Percentiles rank a stretch among this genome's conserved stretches.
These are phyloP conservation scores for Brachionus paranguensis DNA, from an alignment of 1,140 invertebrate genomes.

Conservation along the genomic window DNA sequence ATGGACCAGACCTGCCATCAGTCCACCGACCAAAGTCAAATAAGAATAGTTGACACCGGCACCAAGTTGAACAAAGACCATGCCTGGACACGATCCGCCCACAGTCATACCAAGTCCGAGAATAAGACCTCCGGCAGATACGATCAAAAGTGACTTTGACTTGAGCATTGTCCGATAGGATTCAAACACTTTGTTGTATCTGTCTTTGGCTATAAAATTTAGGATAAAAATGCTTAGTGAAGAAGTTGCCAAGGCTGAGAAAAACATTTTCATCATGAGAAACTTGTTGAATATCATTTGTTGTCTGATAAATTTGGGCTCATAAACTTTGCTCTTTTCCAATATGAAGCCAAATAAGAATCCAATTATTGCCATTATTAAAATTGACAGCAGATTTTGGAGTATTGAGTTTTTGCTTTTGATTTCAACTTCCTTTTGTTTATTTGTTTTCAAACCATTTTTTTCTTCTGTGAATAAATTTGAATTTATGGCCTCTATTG, in stretches of 20 bases:
- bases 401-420: background rate
- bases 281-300: slow-evolving; percentile 33
- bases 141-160: background rate
- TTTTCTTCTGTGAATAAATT: background rate
- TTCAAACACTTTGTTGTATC: slow-evolving; percentile 2
- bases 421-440: background rate
- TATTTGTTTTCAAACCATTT: background rate
- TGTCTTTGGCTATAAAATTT: background rate
- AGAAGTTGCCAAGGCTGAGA: background rate
- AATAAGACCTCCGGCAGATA: background rate
- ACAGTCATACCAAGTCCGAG: slow-evolving; percentile 22
- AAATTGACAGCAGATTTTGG: background rate
- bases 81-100: slow-evolving; percentile 15
- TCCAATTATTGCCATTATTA: background rate
- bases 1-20: background rate
- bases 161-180: background rate
- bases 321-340: slow-evolving; percentile 20
- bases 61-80: slow-evolving; percentile 13
- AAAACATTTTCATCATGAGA: slow-evolving; percentile 39
- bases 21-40: slow-evolving; percentile 1
- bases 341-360: background rate
- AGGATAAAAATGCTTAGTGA: background rate
- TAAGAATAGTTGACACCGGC: background rate
- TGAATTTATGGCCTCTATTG: background rate
- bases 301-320: slow-evolving; percentile 14